Percentiles rank a stretch among this genome's conserved stretches.
Evolutionary conservation across 1,140 invertebrate genomes (phyloP).

Genomic region (Teleogryllus occipitalis): DNA sequence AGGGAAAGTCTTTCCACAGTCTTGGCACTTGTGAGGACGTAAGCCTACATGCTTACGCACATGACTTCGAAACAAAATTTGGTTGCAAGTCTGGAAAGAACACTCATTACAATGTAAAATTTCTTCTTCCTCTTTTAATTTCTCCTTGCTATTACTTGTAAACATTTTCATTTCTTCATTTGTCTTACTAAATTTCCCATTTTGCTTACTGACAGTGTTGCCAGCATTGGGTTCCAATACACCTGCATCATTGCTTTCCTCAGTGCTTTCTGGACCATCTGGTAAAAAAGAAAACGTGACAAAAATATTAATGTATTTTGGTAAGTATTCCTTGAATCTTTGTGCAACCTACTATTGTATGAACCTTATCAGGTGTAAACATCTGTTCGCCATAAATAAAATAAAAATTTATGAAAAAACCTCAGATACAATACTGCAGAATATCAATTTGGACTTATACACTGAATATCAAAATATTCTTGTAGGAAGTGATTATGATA

Average conservation of each 20-base stretch:
- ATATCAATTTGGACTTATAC: no score
- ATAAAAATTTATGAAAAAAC: no score
- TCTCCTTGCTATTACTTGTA: neutral
- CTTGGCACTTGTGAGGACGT: conserved; percentile 15
- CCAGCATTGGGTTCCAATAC: neutral
- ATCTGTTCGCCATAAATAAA: no score
- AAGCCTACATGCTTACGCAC: conserved; percentile 11
- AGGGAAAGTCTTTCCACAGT: conserved; percentile 18
- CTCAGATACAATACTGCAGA: no score
- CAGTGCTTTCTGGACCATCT: neutral
- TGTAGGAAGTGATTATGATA: no score
- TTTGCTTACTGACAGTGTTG: neutral
- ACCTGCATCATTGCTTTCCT: neutral
- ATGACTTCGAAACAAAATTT: conserved; percentile 11
- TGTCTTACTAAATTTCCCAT: neutral
- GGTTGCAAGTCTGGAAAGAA: neutral
- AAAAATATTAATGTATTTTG: no score
- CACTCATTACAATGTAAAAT: conserved; percentile 10
- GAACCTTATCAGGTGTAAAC: no score
- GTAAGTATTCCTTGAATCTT: no score
- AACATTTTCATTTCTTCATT: neutral
- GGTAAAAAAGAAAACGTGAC: no score
- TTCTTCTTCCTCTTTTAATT: neutral
- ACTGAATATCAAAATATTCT: no score
- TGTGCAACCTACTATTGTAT: no score